Evolutionary conservation across 2,888 invertebrate species (phyloP).

Genomic region (Sussaba pulchella): DNA sequence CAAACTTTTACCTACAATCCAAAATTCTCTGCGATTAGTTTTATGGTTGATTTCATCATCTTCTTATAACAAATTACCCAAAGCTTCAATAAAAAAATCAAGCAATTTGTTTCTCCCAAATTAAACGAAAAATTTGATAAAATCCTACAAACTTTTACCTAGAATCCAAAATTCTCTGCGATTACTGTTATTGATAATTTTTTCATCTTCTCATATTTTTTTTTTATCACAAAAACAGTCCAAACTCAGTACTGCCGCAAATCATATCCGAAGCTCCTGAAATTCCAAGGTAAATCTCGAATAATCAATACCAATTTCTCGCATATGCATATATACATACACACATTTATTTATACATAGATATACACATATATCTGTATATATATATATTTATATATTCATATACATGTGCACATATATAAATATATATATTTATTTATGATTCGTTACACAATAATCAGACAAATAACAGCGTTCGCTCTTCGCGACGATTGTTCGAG

Average conservation of each 20-base stretch:
- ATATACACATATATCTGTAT: constrained; percentile 68
- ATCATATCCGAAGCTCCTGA: neutral
- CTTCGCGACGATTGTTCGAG: constrained; percentile 68
- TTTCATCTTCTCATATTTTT: no score
- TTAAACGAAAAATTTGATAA: no score
- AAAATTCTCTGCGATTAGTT: no score
- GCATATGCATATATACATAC: constrained; percentile 44
- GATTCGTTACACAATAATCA: constrained; percentile 82
- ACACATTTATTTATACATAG: constrained; percentile 47
- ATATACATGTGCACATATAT: constrained; percentile 68
- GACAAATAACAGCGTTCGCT: constrained; percentile 81
- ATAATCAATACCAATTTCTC: constrained; percentile 15
- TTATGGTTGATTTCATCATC: no score
- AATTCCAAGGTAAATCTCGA: neutral
- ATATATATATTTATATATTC: constrained; percentile 68
- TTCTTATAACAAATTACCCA: no score
- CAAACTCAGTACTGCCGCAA: neutral
- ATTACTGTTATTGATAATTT: no score
- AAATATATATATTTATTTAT: constrained; percentile 76
- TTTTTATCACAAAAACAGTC: no score
- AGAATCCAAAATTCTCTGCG: no score
- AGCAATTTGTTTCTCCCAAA: no score
- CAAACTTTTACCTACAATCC: no score
- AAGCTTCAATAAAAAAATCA: no score
- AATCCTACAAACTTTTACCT: no score